Evolutionary conservation across 2,888 invertebrate species (phyloP), one percentile per base, ranked within the genome.

Genomic region (Subacronicta megacephala): DNA sequence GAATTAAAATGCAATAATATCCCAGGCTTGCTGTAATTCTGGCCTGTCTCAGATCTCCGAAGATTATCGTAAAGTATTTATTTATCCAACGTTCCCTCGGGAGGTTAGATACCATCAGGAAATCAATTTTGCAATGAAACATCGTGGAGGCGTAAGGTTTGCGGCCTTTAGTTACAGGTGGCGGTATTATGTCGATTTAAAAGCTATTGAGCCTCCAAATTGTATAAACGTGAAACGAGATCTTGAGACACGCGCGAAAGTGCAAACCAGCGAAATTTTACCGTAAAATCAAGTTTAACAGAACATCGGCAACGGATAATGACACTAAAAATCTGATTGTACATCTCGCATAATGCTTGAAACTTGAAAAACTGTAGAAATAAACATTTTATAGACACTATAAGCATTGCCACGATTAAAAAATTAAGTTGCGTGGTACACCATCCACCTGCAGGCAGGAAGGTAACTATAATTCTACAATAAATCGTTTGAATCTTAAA

Each of bases 1-100:
- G 88, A 92, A 93, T 93, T 93, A 93, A 93, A 93, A 93, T 87
- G 92, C 93, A 92, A 90, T 93, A 93, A 93, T 92, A 92, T 90
- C 83, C 85, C 82, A 83, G 72, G 80, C 83, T 82, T 80, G 85
- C 85, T 79, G 87, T 92, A 92, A 91, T 90, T 84, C 90, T 84
- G 89, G 87, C 87, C 90, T 92, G 92, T 90, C 92, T 88, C 88
- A 82, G 90, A 92, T 90, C 88, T 83, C 75, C 64, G 79, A 75
- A 91, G 92, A 93, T 93, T 91, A 92, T 90, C 90, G 86, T 88
- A 90, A 90, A 92, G 89, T 92, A 92, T 93, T 93, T 94, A 93
- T 93, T 93, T 93, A 91, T 91, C 90, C 90, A 90, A 67, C 80
- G 81, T 89, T 88, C 90, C 92, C 90, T 88, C 84, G 80, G 90